phyloP scores from a whole-genome alignment of 2,888 invertebrate species.

The Palloptera scutellata region DNA sequence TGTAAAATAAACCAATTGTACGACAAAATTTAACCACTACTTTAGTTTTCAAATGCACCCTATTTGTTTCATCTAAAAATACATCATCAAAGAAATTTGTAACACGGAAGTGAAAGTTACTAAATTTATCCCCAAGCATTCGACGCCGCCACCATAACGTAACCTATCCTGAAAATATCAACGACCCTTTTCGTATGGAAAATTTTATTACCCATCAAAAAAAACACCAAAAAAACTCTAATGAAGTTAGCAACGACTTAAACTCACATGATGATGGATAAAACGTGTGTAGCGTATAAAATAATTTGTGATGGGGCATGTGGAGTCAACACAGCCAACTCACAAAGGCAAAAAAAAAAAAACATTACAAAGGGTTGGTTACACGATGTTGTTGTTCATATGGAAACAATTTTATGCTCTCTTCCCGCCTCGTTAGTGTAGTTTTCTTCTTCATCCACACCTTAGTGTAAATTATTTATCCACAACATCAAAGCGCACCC shows the following conservation, averaged over 20 bases:
- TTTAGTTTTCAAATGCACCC: neutral
- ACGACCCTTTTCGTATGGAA: constrained; percentile 7
- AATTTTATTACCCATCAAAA: neutral
- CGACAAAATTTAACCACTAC: neutral
- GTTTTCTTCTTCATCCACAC: neutral
- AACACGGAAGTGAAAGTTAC: constrained; percentile 10
- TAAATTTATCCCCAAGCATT: neutral
- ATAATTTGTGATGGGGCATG: constrained; percentile 5
- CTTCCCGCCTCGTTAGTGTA: neutral
- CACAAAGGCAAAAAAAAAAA: neutral
- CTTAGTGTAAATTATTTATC: neutral
- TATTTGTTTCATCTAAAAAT: neutral
- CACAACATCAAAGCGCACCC: constrained; percentile 3
- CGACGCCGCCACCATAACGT: neutral
- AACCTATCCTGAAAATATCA: neutral
- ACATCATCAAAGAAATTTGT: constrained; percentile 12
- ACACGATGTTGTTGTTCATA: neutral
- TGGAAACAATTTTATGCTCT: neutral
- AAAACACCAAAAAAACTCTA: neutral
- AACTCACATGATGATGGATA: neutral
- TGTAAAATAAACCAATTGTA: too few relatives aligned
- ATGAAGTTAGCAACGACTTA: neutral
- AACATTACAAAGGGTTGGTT: neutral
- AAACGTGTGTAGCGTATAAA: neutral
- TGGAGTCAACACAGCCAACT: constrained; percentile 22